Conservation (phyloP, 2,888 invertebrate species). For the Dastarcus helophoroides region DNA sequence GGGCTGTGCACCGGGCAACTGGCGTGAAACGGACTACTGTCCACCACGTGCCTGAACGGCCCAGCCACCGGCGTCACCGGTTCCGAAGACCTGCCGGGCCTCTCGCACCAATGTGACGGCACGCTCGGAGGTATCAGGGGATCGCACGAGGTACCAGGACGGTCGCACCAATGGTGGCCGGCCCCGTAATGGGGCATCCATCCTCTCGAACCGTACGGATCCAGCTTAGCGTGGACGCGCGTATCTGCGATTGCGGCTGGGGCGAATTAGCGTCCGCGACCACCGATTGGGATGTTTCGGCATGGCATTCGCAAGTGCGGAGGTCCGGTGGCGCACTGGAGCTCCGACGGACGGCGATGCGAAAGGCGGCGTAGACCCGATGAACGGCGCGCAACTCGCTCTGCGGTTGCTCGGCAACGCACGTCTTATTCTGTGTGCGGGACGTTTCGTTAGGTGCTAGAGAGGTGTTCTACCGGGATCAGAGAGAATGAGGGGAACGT, state of each 20-base stretch:
- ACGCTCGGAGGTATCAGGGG: constrained; percentile 36
- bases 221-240: constrained; percentile 37
- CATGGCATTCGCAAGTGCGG: too few relatives aligned
- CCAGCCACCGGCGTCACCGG: constrained; percentile 41
- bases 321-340: too few relatives aligned
- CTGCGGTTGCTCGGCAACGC: too few relatives aligned
- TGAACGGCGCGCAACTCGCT: too few relatives aligned
- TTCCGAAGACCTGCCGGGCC: constrained; percentile 38
- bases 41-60: constrained; percentile 34
- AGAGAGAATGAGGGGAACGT: too few relatives aligned
- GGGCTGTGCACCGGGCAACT: constrained; percentile 68
- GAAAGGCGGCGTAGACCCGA: too few relatives aligned
- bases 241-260: too few relatives aligned
- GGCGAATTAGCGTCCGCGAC: not conserved
- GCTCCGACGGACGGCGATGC: too few relatives aligned
- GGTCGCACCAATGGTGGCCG: constrained; percentile 29
- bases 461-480: too few relatives aligned
- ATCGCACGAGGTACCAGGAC: constrained; percentile 37
- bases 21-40: constrained; percentile 39
- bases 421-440: too few relatives aligned
- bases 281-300: too few relatives aligned
- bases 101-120: constrained; percentile 28
- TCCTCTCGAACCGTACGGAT: constrained; percentile 41
- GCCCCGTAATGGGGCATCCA: constrained; percentile 23
- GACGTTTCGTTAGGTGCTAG: too few relatives aligned